Percentiles rank a stretch among this genome's conserved stretches.
Conservation (phyloP, 2,797 vertebrate genomes). For the Macropus fuliginosus region DNA sequence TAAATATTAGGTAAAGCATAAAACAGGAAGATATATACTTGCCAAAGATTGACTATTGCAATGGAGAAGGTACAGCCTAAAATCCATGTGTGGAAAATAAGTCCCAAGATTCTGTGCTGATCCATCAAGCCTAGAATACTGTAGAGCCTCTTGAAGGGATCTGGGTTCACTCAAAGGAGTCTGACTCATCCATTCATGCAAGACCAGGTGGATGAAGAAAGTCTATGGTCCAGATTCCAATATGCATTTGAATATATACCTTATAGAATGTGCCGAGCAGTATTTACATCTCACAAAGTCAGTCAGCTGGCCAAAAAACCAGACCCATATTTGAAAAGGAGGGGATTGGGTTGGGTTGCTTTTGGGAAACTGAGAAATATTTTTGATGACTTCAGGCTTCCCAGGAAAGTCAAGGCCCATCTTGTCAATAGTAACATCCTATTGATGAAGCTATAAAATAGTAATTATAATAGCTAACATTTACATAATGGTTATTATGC, state of each 20-base stretch:
- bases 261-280: background rate
- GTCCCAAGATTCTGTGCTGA: background rate
- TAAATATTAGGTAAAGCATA: background rate
- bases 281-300: background rate
- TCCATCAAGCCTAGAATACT: background rate
- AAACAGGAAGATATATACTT: background rate
- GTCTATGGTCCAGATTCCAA: background rate
- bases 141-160: background rate
- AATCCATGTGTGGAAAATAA: background rate
- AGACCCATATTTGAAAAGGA: background rate
- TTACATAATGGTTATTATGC: background rate
- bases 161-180: background rate
- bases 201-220: background rate
- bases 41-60: background rate
- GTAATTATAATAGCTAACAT: background rate
- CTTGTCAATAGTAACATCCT: background rate
- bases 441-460: background rate
- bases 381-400: background rate
- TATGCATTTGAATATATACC: background rate
- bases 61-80: background rate
- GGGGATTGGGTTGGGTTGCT: background rate
- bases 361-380: background rate
- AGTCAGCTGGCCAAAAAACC: background rate
- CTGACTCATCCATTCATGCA: background rate
- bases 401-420: background rate